These are phyloP conservation scores for Lagenorhynchus albirostris DNA, from an alignment of 2,113 vertebrate species.

Conservation along the genomic window DNA sequence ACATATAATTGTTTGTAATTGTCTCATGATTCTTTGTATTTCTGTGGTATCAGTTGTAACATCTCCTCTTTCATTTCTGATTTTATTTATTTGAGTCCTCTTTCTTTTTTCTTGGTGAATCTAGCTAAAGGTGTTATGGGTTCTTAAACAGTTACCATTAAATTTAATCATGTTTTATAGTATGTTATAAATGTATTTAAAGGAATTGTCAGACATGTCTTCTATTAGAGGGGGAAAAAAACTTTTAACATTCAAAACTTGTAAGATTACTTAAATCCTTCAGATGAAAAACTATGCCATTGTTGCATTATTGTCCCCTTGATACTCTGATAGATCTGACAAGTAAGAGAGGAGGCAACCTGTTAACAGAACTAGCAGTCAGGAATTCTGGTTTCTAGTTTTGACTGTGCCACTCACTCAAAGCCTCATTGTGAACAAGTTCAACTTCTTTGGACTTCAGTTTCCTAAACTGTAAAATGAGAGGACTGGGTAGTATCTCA, in stretches of 20 bases:
- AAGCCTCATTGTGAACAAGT: conserved; percentile 7
- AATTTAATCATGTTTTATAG: neutral
- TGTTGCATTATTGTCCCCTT: neutral
- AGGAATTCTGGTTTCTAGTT: conserved; percentile 27
- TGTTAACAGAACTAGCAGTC: neutral
- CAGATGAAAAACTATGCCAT: conserved; percentile 25
- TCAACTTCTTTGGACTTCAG: conserved; percentile 24
- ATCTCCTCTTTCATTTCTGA: neutral
- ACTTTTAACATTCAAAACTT: neutral
- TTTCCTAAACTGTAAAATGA: conserved; percentile 43
- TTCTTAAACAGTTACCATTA: neutral
- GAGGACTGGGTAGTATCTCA: conserved; percentile 13
- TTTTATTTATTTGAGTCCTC: neutral
- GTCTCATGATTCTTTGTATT: no score
- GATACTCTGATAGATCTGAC: neutral
- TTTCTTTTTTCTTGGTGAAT: neutral
- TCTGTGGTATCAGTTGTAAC: no score
- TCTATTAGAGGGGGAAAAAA: neutral
- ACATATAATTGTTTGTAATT: neutral
- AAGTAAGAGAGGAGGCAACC: neutral
- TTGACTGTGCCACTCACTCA: neutral
- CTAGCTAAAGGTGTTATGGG: neutral
- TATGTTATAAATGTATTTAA: neutral
- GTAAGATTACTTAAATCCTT: conserved; percentile 2
- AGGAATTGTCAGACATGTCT: neutral